Percentiles rank a stretch among this genome's conserved stretches.
Conservation (phyloP, 2,113 vertebrate species). For the Bubo scandiacus region DNA sequence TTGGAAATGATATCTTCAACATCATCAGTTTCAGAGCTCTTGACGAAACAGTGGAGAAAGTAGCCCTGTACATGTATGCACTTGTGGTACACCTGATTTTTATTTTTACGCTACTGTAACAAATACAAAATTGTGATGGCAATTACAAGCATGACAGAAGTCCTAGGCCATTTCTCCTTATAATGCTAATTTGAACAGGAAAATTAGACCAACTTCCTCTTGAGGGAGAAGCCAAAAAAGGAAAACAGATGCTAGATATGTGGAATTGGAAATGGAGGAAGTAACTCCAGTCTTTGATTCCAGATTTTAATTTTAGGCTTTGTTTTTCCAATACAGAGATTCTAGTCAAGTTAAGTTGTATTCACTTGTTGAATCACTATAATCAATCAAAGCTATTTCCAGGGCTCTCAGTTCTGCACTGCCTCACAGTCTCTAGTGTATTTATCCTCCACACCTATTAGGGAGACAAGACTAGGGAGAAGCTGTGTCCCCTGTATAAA, state of each 20-base stretch:
- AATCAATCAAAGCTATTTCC: not conserved
- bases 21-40: not conserved
- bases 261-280: not conserved
- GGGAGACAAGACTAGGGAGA: not conserved
- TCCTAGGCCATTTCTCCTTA: not conserved
- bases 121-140: not conserved
- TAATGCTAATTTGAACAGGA: conserved; percentile 31
- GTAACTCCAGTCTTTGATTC: conserved; percentile 7
- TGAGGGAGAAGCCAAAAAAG: not conserved
- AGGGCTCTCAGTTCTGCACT: not conserved
- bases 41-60: not conserved
- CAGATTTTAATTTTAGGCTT: not conserved
- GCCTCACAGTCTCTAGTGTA: not conserved
- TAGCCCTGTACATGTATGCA: accelerated
- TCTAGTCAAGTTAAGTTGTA: not conserved
- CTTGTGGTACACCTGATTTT: not conserved
- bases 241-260: not conserved
- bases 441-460: not conserved
- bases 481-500: not conserved
- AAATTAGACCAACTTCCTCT: conserved; percentile 46
- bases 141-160: not conserved
- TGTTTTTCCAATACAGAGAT: not conserved
- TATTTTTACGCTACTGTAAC: not conserved
- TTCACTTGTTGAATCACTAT: not conserved
- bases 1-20: not conserved